Base-by-base conservation (phyloP, 2,888 invertebrate genomes). In the Stomorhina lunata region DNA sequence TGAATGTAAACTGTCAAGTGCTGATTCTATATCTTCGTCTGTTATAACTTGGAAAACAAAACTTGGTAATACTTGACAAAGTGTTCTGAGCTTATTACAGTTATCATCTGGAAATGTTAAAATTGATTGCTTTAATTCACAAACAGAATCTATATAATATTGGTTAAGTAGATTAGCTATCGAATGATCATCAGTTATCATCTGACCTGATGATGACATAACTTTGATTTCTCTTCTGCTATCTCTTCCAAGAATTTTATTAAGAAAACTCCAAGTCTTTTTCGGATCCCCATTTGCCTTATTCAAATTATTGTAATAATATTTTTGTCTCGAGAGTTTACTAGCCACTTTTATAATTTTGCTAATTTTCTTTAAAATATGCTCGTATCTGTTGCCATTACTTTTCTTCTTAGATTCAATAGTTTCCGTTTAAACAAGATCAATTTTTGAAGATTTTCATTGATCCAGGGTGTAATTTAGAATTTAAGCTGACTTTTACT, bases 231-330 rank as follows among this genome's bases (percentile, higher is more conserved):
- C 37, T 2, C 12, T 20, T 17, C 34, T 48, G 10, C 2, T 4
- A 7, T 25, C 2, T n/a, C 10, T 45, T 12, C 34, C 45, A 20
- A 65, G 20, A 29, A 48, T 22, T 12, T 15, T 48, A 48, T 48
- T 65, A 48, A 65, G 12, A 20, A 65, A 65, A 27, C 20, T 45
- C 32, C 65, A 65, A 5, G 48, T 7, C n/a, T 65, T 65, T 29
- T 22, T 65, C 7, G 59, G 22, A 37, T 59, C n/a, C 10, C 37
- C 37, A 59, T 37, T 37, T 12, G 22, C 20, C 37, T 48, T 48
- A 4, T 32, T 4, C 1, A 65, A 4, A 34, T 48, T 17, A 20
- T 65, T 20, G 32, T 48, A 17, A 20, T 61, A 61, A 40, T 61
- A 61, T 0, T 40, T 40, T 4, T 22, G 25, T 12, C 37, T 61